Conservation (phyloP, 2,888 invertebrate species). For the Camponotus fellah region DNA sequence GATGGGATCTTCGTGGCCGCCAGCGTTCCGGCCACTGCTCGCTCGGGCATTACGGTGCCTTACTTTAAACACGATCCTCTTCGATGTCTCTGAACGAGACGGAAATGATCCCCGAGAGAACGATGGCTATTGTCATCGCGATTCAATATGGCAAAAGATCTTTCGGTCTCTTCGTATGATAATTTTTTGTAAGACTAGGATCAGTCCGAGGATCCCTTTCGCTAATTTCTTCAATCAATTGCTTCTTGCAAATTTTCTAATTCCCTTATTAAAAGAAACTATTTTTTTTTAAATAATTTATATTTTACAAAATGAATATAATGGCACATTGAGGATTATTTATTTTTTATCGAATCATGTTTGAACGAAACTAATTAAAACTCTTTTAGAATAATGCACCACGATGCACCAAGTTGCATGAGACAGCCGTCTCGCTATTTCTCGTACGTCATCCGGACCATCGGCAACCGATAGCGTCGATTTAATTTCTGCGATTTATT, state of each 20-base stretch:
- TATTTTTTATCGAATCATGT: neutral
- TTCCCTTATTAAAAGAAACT: neutral
- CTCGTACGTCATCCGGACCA: conserved; percentile 61
- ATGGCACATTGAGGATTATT: neutral
- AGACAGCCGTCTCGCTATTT: conserved; percentile 30
- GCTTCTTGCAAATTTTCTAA: neutral
- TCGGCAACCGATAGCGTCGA: conserved; percentile 73
- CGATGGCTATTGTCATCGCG: conserved; percentile 47
- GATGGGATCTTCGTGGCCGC: conserved; percentile 73
- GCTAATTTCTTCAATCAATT: neutral
- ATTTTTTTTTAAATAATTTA: neutral
- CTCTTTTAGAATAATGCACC: conserved; percentile 23
- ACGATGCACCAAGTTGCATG: conserved; percentile 54
- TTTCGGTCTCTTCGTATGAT: neutral
- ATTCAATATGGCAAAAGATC: conserved; percentile 11
- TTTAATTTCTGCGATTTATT: conserved; percentile 79
- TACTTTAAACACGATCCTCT: conserved; percentile 59
- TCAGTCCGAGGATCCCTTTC: neutral
- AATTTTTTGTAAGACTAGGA: neutral
- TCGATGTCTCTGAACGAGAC: conserved; percentile 51
- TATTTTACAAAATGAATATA: neutral
- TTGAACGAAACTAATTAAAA: neutral
- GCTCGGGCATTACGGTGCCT: conserved; percentile 66
- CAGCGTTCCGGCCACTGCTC: conserved; percentile 70
- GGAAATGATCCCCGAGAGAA: conserved; percentile 46